Evolutionary conservation across 2,113 vertebrate species (phyloP), one percentile per base, ranked within the genome.

Genomic region (Tragelaphus imberbis): DNA sequence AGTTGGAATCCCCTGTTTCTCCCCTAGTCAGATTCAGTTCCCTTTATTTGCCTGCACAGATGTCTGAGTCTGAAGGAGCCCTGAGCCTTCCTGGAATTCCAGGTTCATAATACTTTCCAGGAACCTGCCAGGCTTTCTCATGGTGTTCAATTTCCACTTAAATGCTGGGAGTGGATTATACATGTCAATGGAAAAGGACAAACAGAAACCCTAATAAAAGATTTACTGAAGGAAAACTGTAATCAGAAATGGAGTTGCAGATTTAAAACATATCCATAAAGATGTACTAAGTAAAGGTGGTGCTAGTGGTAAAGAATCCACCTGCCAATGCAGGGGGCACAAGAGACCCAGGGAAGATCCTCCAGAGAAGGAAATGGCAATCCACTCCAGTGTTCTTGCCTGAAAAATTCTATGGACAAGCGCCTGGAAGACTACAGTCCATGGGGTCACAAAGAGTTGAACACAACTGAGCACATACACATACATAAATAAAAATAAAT

Each of bases 401-500:
- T 77, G 36, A 44, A 44, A 25, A 44, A 25, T 7, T 25, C 71
- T 15, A 27, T 44, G 71, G 71, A 77, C 12, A 77, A 77, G 23
- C 44, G 40, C 12, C 71, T 77, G 23, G 40, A 25, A 44, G 40
- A 27, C 40, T 44, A 14, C 23, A 44, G 71, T 77, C 71, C 40
- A 15, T 77, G 40, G 23, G 12, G 71, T 44, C 40, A 27, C 71
- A 77, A 44, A 77, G 71, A 27, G 3, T 77, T 14, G 71, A 44
- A 77, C 13, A 27, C 71, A 44, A 44, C 71, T 15, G 23, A 77
- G 40, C 23, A 77, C 40, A 77, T 77, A 44, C 36, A 77, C 21
- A 77, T 44, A 27, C 3, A 51, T 87, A 77, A 95, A 55, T 94
- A 93, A 81, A 96, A 96, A 81, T 58, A 91, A 91, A 88, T 56